phyloP scores from a whole-genome alignment of 2,797 vertebrate genomes.

The Sandelia bainsii region DNA sequence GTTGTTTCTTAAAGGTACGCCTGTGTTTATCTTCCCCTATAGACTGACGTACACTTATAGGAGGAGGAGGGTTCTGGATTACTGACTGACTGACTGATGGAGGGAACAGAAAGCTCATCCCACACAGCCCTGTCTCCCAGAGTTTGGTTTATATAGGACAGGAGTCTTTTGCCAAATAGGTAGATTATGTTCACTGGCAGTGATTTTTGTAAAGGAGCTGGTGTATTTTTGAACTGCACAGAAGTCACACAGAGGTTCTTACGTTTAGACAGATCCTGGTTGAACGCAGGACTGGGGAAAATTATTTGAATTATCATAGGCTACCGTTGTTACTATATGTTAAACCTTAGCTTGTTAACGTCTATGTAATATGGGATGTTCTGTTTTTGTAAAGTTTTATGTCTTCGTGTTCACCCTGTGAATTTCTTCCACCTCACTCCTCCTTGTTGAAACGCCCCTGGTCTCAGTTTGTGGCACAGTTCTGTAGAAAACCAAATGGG shows the following conservation, averaged over 20 bases:
- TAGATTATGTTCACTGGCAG: not conserved
- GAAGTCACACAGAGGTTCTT: not conserved
- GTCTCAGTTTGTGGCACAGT: no score
- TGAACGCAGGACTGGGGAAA: no score
- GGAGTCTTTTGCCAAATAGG: not conserved
- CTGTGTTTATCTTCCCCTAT: not conserved
- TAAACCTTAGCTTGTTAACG: no score
- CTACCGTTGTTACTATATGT: no score
- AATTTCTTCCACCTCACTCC: no score
- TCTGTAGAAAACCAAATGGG: no score
- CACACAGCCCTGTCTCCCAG: slow-evolving; percentile 3
- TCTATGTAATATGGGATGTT: no score
- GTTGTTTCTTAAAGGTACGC: not conserved
- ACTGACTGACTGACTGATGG: not conserved
- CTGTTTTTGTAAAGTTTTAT: no score
- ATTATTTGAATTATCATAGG: no score
- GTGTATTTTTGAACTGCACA: not conserved
- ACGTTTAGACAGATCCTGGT: no score
- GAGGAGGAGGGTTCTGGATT: not conserved
- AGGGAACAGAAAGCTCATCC: slow-evolving; percentile 1
- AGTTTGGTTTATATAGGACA: not conserved
- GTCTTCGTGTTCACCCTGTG: no score
- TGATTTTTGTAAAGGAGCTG: not conserved
- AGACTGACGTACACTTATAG: not conserved
- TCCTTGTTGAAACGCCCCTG: no score